A percentile compares a stretch with the other conserved stretches of the same genome.
Conservation (phyloP, 2,113 vertebrate species). For the Lycaon pictus region DNA sequence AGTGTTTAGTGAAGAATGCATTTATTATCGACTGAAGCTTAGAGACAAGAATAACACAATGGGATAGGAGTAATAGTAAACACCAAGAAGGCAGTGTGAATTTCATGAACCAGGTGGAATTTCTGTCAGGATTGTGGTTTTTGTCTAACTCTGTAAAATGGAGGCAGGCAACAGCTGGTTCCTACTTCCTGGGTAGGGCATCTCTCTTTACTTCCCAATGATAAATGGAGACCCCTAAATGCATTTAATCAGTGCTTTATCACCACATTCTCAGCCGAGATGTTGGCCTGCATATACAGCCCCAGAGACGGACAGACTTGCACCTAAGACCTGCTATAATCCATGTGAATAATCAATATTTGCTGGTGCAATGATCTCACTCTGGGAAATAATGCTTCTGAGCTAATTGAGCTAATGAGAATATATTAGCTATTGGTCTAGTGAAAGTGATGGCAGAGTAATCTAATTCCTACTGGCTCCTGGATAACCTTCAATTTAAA, state of each 20-base stretch:
- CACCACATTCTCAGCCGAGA: neutral
- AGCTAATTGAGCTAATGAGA: conserved; percentile 73
- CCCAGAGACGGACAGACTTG: conserved; percentile 11
- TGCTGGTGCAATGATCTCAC: neutral
- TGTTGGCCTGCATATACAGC: neutral
- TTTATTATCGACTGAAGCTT: conserved; percentile 36
- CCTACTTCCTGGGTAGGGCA: neutral
- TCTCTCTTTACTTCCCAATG: conserved; percentile 14
- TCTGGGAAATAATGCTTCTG: conserved; percentile 62
- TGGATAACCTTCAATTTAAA: conserved; percentile 57
- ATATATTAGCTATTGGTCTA: conserved; percentile 69
- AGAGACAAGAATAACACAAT: conserved; percentile 16
- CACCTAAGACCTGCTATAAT: conserved; percentile 27
- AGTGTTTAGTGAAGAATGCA: conserved; percentile 6
- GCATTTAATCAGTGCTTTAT: neutral
- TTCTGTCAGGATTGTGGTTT: conserved; percentile 57
- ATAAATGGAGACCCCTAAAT: neutral
- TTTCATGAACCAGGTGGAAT: conserved; percentile 59
- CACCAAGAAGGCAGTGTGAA: conserved; percentile 45
- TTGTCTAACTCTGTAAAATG: neutral
- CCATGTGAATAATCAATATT: conserved; percentile 34
- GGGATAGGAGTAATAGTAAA: neutral
- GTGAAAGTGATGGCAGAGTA: conserved; percentile 58
- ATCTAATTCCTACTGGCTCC: conserved; percentile 66
- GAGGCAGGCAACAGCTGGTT: conserved; percentile 15